phyloP scores from a whole-genome alignment of 2,113 vertebrate genomes.

The Austrofundulus limnaeus region DNA sequence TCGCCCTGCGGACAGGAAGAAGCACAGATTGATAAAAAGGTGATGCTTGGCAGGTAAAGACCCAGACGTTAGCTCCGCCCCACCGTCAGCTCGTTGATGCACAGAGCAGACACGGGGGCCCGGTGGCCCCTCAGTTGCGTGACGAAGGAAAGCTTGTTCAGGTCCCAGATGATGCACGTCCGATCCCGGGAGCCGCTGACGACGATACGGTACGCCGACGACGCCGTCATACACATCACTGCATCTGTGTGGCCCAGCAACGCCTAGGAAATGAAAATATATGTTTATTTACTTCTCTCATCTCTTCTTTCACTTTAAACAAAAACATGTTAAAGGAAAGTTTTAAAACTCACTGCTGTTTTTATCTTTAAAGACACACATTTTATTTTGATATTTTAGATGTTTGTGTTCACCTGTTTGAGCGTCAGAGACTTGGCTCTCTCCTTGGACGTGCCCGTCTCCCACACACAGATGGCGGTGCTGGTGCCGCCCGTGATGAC shows the following conservation, averaged over 20 bases:
- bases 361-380: no score
- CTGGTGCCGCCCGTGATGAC: slow-evolving; percentile 93
- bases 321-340: no score
- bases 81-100: slow-evolving; percentile 97
- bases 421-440: slow-evolving; percentile 88
- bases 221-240: slow-evolving; percentile 91
- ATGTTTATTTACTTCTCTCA: no score
- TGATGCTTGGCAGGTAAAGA: background rate
- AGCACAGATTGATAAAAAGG: no score
- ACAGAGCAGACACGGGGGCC: slow-evolving; percentile 93
- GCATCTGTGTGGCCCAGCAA: slow-evolving; percentile 96
- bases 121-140: slow-evolving; percentile 95
- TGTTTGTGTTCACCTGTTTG: slow-evolving; percentile 86
- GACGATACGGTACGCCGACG: slow-evolving; percentile 93
- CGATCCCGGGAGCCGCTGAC: slow-evolving; percentile 95
- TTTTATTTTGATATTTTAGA: no score
- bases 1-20: slow-evolving; percentile 82
- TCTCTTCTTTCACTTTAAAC: no score
- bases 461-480: slow-evolving; percentile 96
- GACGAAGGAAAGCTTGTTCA: slow-evolving; percentile 95
- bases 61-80: slow-evolving; percentile 31
- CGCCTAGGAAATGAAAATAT: slow-evolving; percentile 78
- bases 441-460: slow-evolving; percentile 92
- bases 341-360: no score
- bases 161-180: slow-evolving; percentile 98